Evolutionary conservation across 1,140 invertebrate genomes (phyloP).

Genomic region (Augochlora pura): DNA sequence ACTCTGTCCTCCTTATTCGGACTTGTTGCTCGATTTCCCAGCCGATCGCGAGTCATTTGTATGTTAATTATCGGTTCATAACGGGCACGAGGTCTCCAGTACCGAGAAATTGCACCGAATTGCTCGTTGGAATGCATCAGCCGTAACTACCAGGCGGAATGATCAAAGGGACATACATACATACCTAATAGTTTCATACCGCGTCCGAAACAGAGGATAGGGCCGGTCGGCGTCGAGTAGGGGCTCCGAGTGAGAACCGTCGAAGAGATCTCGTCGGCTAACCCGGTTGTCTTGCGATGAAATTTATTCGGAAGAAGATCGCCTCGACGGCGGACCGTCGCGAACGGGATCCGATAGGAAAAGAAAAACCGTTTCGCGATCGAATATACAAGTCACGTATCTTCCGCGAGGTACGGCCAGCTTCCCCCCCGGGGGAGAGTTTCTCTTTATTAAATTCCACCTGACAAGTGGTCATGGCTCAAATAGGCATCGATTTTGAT

Average conservation of each 20-base stretch:
- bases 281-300: background rate
- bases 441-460: conserved; percentile 3
- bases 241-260: no score
- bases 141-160: background rate
- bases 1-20: background rate
- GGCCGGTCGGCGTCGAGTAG: background rate
- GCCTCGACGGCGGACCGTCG: background rate
- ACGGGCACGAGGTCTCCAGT: background rate
- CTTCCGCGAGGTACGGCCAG: background rate
- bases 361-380: background rate
- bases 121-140: conserved; percentile 5
- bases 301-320: background rate
- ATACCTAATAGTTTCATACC: background rate
- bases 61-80: background rate
- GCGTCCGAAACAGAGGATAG: background rate
- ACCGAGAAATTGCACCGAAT: background rate
- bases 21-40: conserved; percentile 30
- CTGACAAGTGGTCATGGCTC: background rate
- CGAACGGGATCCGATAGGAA: background rate
- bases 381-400: background rate
- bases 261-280: background rate
- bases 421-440: background rate
- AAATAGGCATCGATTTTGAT: background rate
- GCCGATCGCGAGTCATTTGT: background rate
- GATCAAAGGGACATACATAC: conserved; percentile 26